Percentiles rank a stretch among this genome's conserved stretches.
These are phyloP conservation scores for Pseudomugil tenellus DNA, from an alignment of 2,797 vertebrate genomes.

Conservation along the genomic window DNA sequence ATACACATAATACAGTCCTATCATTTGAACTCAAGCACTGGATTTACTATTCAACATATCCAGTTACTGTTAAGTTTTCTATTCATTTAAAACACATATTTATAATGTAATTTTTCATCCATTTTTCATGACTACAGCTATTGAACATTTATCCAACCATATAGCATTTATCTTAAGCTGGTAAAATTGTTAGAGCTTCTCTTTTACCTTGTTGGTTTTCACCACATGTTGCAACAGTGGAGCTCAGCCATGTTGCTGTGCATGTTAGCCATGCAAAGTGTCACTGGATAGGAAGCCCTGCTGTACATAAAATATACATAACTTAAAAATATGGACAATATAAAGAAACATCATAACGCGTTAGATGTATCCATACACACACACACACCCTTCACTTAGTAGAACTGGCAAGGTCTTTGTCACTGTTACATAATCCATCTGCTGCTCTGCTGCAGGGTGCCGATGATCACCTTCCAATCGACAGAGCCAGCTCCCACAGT, in stretches of 20 bases:
- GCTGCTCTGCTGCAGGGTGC: slow-evolving; percentile 49
- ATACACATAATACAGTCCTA: neutral
- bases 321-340: slow-evolving; percentile 28
- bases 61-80: neutral
- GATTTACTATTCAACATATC: neutral
- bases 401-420: slow-evolving; percentile 45
- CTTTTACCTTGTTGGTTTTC: neutral
- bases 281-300: slow-evolving; percentile 1
- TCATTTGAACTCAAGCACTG: neutral
- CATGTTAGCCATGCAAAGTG: neutral
- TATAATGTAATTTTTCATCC: neutral
- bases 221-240: slow-evolving; percentile 6
- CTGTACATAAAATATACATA: slow-evolving; percentile 7
- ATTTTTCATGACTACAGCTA: neutral
- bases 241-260: slow-evolving; percentile 1
- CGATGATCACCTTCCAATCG: slow-evolving; percentile 48
- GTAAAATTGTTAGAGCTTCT: neutral
- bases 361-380: slow-evolving; percentile 25
- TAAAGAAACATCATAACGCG: slow-evolving; percentile 44
- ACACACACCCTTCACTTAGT: no score
- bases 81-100: neutral
- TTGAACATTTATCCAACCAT: neutral
- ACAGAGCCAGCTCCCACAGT: slow-evolving; percentile 30
- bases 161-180: neutral
- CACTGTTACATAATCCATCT: slow-evolving; percentile 70